These are phyloP conservation scores for Semicossyphus pulcher DNA, from an alignment of 2,113 vertebrate species.

Conservation along the genomic window DNA sequence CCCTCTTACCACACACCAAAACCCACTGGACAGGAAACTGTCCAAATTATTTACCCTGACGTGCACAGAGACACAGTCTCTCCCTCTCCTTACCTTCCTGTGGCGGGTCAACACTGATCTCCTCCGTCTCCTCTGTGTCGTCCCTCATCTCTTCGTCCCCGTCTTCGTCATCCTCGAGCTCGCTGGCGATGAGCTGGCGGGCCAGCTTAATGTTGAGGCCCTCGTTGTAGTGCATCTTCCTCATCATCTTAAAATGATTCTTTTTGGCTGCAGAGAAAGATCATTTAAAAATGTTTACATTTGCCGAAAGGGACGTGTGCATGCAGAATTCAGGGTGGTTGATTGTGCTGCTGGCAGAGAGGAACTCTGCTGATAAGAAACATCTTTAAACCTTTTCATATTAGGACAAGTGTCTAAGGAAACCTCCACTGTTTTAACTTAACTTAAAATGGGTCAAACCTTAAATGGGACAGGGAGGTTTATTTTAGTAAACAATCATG, in stretches of 20 bases:
- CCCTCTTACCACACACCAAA: neutral
- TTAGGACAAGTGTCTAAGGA: neutral
- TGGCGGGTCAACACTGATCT: conserved; percentile 84
- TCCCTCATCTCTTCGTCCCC: conserved; percentile 91
- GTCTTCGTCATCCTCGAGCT: conserved; percentile 88
- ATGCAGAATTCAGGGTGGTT: neutral
- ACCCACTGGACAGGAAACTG: neutral
- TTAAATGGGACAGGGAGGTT: neutral
- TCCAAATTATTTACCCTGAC: neutral
- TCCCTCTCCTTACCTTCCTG: conserved; percentile 76
- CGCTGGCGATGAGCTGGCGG: conserved; percentile 94
- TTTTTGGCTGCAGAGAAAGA: conserved; percentile 85
- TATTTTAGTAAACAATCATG: neutral
- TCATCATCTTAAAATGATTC: conserved; percentile 96
- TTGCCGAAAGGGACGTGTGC: neutral
- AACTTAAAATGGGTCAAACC: neutral
- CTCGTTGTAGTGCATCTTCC: conserved; percentile 98
- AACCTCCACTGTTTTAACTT: no score
- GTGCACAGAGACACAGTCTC: neutral
- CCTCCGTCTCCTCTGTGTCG: conserved; percentile 86
- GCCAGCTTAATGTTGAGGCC: conserved; percentile 96
- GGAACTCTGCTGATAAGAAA: neutral
- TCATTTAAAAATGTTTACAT: neutral
- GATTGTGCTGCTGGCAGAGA: neutral
- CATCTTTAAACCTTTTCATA: no score